Percentiles rank a stretch among this genome's conserved stretches.
These are phyloP conservation scores for Geotrypetes seraphini DNA, from an alignment of 2,797 vertebrate genomes.

Conservation along the genomic window DNA sequence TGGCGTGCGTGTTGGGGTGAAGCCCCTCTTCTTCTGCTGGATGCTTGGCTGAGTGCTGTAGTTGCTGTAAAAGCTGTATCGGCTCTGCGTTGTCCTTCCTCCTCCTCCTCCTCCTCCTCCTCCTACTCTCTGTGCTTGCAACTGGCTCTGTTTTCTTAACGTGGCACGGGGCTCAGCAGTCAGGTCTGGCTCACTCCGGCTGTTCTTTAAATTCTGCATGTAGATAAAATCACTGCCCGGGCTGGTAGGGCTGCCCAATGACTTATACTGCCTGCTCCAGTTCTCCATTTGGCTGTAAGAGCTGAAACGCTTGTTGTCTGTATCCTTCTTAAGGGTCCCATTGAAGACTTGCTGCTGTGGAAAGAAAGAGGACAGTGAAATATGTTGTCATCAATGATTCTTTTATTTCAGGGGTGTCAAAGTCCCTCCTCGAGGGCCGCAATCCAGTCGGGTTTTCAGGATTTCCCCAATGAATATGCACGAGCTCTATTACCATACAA, in stretches of 20 bases:
- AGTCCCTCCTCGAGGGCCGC: too few relatives aligned
- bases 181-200: slow-evolving; percentile 60
- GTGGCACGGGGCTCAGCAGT: slow-evolving; percentile 49
- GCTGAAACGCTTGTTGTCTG: slow-evolving; percentile 54
- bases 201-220: slow-evolving; percentile 59
- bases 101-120: not conserved
- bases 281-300: slow-evolving; percentile 66
- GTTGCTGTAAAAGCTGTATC: slow-evolving; percentile 57
- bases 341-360: slow-evolving; percentile 51
- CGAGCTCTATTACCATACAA: too few relatives aligned
- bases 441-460: too few relatives aligned
- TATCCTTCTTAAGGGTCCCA: slow-evolving; percentile 55
- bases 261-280: slow-evolving; percentile 42
- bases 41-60: slow-evolving; percentile 50
- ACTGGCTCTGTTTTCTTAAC: slow-evolving; percentile 36
- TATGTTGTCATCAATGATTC: too few relatives aligned
- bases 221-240: slow-evolving; percentile 54
- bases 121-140: not conserved
- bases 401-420: too few relatives aligned
- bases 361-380: not conserved
- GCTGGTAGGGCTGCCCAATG: slow-evolving; percentile 22
- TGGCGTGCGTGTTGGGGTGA: slow-evolving; percentile 26
- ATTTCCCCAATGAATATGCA: too few relatives aligned
- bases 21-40: slow-evolving; percentile 39
- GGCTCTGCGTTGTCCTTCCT: slow-evolving; percentile 40